phyloP scores from a whole-genome alignment of 2,113 vertebrate species.

The western clawed frog (Xenopus tropicalis) region UCB_Xtro_10.0 CM004449.2:73062001-73062500 shows the following conservation, averaged over 20 bases:
- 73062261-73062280: constrained; percentile 65
- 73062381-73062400: no score
- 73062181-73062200: constrained; percentile 88
- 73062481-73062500: no score
- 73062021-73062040: background rate
- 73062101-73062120: constrained; percentile 83
- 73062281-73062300: constrained; percentile 81
- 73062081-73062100: constrained; percentile 73
- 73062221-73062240: constrained; percentile 73
- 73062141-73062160: constrained; percentile 71
- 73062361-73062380: no score
- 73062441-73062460: no score
- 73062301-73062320: constrained; percentile 89
- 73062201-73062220: constrained; percentile 71
- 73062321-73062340: constrained; percentile 83
- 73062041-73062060: background rate
- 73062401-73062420: no score
- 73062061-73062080: constrained; percentile 87
- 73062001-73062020: background rate
- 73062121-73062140: constrained; percentile 63
- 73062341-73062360: background rate
- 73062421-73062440: no score
- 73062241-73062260: constrained; percentile 67
- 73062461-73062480: no score
- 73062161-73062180: constrained; percentile 68